These are phyloP conservation scores for Bombus consobrinus DNA, from an alignment of 1,140 invertebrate genomes.

Conservation along the genomic window DNA sequence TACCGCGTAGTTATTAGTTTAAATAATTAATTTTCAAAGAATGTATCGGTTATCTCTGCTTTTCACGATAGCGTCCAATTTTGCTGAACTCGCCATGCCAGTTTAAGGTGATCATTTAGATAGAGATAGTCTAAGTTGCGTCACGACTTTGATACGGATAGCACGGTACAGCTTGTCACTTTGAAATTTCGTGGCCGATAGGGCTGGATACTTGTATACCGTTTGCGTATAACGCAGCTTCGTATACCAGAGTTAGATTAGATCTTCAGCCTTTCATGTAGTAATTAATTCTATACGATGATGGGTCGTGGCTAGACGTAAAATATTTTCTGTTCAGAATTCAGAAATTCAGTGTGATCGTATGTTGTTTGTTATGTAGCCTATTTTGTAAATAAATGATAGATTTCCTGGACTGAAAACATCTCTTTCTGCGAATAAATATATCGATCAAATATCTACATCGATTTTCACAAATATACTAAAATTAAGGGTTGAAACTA, in stretches of 20 bases:
- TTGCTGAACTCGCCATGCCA: conserved; percentile 8
- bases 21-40: conserved; percentile 1
- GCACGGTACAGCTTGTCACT: conserved; percentile 18
- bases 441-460: no score
- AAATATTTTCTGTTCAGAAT: not conserved
- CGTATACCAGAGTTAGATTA: conserved; percentile 4
- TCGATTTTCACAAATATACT: no score
- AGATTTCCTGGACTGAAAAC: no score
- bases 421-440: no score
- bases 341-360: no score
- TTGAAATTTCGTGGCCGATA: conserved; percentile 34
- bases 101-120: conserved; percentile 19
- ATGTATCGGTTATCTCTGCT: no score
- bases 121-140: conserved; percentile 17
- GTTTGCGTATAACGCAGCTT: not conserved
- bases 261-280: not conserved
- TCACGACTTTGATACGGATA: not conserved
- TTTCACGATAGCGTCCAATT: not conserved
- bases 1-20: not conserved
- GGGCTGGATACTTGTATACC: conserved; percentile 8
- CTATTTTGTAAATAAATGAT: no score
- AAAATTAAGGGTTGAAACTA: no score
- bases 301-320: not conserved
- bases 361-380: no score
- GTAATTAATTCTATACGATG: conserved; percentile 20